A percentile compares a stretch with the other conserved stretches of the same genome.
These are phyloP conservation scores for Physocephala rufipes DNA, from an alignment of 2,888 invertebrate genomes.

Conservation along the genomic window DNA sequence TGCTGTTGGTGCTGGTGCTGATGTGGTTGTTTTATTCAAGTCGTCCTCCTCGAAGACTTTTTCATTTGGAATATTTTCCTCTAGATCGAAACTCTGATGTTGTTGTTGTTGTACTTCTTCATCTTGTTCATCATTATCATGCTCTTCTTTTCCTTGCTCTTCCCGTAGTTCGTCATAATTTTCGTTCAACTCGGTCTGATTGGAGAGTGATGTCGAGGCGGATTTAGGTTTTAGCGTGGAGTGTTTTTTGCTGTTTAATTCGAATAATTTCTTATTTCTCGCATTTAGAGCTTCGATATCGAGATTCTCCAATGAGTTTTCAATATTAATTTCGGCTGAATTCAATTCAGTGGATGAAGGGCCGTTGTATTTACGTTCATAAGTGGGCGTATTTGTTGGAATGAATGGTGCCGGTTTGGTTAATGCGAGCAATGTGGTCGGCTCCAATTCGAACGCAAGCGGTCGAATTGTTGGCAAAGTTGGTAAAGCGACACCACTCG, in stretches of 20 bases:
- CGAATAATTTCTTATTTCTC: conserved; percentile 69
- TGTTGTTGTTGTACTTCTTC: conserved; percentile 36
- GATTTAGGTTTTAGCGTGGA: conserved; percentile 60
- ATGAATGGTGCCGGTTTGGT: conserved; percentile 60
- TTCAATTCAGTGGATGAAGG: conserved; percentile 52
- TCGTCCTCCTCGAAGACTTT: conserved; percentile 42
- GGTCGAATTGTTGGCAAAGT: conserved; percentile 57
- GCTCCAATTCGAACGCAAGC: conserved; percentile 56
- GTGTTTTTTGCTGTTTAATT: conserved; percentile 66
- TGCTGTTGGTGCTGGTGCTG: too few species aligned
- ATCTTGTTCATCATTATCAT: conserved; percentile 49
- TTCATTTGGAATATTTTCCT: conserved; percentile 52
- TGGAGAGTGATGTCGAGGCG: conserved; percentile 29
- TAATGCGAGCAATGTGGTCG: conserved; percentile 54
- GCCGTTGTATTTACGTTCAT: conserved; percentile 62
- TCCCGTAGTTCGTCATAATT: conserved; percentile 34
- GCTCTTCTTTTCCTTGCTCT: conserved; percentile 44
- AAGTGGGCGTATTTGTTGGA: conserved; percentile 59
- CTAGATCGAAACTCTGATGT: too few species aligned
- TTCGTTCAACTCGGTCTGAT: neutral
- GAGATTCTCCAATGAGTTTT: conserved; percentile 63
- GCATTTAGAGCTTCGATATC: conserved; percentile 68
- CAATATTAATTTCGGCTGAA: conserved; percentile 49
- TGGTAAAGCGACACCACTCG: conserved; percentile 51
- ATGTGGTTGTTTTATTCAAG: conserved; percentile 3